Base-by-base conservation (phyloP, 1,140 invertebrate genomes). In the Pseudomyrmex pallidus region DNA sequence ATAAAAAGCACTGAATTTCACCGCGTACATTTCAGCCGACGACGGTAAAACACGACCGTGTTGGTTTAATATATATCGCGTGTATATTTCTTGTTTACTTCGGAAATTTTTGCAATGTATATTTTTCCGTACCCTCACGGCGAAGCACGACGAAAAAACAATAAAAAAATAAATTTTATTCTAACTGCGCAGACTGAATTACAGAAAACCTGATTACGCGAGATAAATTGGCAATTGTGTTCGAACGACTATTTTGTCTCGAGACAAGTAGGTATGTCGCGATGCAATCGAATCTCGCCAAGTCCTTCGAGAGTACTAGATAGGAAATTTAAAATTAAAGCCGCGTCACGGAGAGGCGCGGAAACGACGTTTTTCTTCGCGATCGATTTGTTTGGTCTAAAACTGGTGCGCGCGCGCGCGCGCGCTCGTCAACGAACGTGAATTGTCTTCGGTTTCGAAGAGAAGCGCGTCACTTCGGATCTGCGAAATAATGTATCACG, bases 291-390 rank as follows among this genome's bases (percentile, higher is more conserved):
- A 22, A 22, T 78, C 12, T n/a, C 8, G 17, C 46, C 12, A 13
- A 25, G 44, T 4, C 54, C 54, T 48, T 25, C 12, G 76, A 48
- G 76, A 70, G 9, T 13, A 25, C 35, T 10, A 22, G 5, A 35
- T 35, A 35, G 35, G 20, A 70, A 57, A 80, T 80, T 80, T 80
- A 72, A 80, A 80, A 80, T 82, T 74, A 63, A 62, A 46, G 61
- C 48, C 35, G 59, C 57, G 35, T 35, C 35, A 35, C 48, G 57
- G 48, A 10, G 35, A 35, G 35, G 5, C 57, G 25, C 78, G 84
- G 64, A 70, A 74, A 82, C 74, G 85, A 25, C 80, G 83, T 87
- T 87, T 74, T 74, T 73, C 59, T 13, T 12, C 68, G 59, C 62
- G 9, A 74, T 56, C 72, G 52, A 87, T 87, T 61, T 67, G 44